Evolutionary conservation across 1,140 invertebrate species (phyloP), one percentile per base, ranked within the genome.

Genomic region (Lerema accius): DNA sequence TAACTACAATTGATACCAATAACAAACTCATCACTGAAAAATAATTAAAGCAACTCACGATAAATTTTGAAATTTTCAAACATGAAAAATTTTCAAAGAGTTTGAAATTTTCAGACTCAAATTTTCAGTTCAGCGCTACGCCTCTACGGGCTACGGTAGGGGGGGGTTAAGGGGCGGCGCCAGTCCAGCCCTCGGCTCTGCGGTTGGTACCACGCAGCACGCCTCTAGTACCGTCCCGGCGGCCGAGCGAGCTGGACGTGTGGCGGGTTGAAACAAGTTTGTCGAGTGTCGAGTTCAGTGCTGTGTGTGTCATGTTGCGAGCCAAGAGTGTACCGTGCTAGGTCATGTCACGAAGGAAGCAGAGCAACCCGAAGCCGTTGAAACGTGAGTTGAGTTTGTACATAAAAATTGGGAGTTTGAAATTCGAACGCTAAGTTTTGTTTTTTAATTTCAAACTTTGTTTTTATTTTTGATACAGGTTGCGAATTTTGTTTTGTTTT

Each of bases 301-400:
- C 53, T 67, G 82, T 82, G 73, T 79, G 81, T 86, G 81, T 75
- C 73, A 83, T 86, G 82, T 76, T 80, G 78, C 73, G 73, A 75
- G 67, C 55, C 28, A 62, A 45, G 64, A 78, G 73, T 67, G 71
- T 70, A 55, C 63, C 65, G 64, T 73, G 73, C 73, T 85, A 84
- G 84, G 89, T 82, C 83, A 93, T 93, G 92, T 93, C 92, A 72
- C 92, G 92, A 80, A 89, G 92, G 80, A 93, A 93, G 82, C 92
- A 93, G 88, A 93, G 92, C 88, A 93, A 93, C 76, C 92, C 92
- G 35, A 93, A 93, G 78, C 92, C 92, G 55, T 84, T 93, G 42
- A 93, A 93, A 93, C 92, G 92, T 93, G 80, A 91, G 92, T 90
- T 62, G 3, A 15, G n/a, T 49, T 35, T 49, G 7, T 26, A 39